Evolutionary conservation across 2,113 vertebrate genomes (phyloP), one percentile per base, ranked within the genome.

Genomic region (Sinocyclocheilus grahami): DNA sequence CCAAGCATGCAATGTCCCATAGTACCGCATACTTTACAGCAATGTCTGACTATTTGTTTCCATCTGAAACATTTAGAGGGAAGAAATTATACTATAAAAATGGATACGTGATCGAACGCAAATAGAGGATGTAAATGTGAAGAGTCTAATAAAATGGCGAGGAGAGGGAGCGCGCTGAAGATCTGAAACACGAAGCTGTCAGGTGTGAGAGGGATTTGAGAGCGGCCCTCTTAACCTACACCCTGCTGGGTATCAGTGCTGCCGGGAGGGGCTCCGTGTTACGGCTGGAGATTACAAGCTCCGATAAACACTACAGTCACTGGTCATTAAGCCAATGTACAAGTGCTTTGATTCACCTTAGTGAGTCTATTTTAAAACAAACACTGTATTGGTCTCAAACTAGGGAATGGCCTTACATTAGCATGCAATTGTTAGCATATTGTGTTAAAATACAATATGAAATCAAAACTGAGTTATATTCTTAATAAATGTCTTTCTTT

Each of bases 1-100:
- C 87, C 76, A 78, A 71, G 42, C 86, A 87, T 88, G 84, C 86
- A 90, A 88, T 87, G 87, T 81, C 88, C 90, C 87, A 65, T 75
- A 87, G 90, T 78, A 83, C 71, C 79, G 20, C 65, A 58, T 53
- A 72, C 84, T 83, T 90, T 80, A 77, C 86, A 87, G 90, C 82
- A 85, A 86, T 55, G 78, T 37, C 82, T 80, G 89, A 51, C 83
- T 39, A 76, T 78, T 82, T 88, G 84, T 88, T 85, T 65, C 79
- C 91, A 84, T 77, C 55, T 37, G 83, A 72, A 53, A 75, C 48
- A 53, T 79, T 89, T 83, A 55, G 27, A 69, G 18, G 53, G 83
- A 86, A 62, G 55, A 80, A 83, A 72, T 33, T 33, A 53, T 42
- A 53, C 37, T n/a, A n/a, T n/a, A n/a, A 69, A 82, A 84, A 76